Conservation (phyloP, 2,113 vertebrate genomes). For the Setophaga coronata region DNA sequence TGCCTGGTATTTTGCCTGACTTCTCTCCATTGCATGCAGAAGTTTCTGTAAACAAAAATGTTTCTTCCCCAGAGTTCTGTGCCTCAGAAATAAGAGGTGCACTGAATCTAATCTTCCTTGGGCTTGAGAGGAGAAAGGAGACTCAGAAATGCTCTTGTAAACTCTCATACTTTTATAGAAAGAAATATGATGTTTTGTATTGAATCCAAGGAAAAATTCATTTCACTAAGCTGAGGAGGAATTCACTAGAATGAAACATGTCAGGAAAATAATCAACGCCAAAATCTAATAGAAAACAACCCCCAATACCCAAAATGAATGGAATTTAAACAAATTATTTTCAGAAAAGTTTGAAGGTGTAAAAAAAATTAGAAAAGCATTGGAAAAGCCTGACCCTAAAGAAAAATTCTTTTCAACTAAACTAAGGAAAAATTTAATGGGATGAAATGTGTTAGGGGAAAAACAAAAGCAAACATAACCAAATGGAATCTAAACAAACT, state of each 20-base stretch:
- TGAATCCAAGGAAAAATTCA: background rate
- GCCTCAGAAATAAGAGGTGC: background rate
- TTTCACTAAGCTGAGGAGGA: background rate
- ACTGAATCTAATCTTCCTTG: background rate
- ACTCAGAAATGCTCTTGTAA: background rate
- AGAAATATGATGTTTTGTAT: background rate
- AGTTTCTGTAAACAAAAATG: background rate
- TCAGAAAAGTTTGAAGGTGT: background rate
- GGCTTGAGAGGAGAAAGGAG: background rate
- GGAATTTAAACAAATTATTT: background rate
- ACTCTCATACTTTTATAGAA: background rate
- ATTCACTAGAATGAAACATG: background rate
- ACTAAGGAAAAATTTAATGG: background rate
- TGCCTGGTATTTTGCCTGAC: background rate
- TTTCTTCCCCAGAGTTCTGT: background rate
- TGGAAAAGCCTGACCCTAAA: background rate
- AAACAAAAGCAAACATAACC: background rate
- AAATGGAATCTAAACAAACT: background rate
- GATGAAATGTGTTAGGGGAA: background rate
- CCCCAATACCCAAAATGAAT: background rate
- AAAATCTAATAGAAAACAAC: background rate
- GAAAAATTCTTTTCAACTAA: background rate
- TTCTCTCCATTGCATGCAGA: background rate
- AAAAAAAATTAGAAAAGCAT: background rate
- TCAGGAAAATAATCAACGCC: background rate